A percentile compares a stretch with the other conserved stretches of the same genome.
These are phyloP conservation scores for Hydrozoanthus gracilis DNA, from an alignment of 92 coral and sea anemone genomes.

Conservation along the genomic window DNA sequence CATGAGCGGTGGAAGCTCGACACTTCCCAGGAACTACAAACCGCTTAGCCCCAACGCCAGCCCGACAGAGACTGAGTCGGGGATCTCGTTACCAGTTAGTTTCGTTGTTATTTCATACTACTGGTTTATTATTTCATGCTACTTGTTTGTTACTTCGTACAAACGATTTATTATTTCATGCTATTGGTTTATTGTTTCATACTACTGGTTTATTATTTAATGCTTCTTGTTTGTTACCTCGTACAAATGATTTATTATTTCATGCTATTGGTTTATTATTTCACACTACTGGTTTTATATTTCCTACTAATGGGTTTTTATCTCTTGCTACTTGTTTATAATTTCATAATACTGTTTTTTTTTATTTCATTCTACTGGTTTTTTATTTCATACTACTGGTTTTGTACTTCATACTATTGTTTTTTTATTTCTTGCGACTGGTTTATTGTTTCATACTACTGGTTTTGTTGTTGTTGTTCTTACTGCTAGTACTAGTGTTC, in stretches of 20 bases:
- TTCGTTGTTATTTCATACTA: not conserved
- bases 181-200: not conserved
- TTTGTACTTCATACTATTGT: too few species aligned
- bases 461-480: too few species aligned
- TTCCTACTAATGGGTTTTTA: not conserved
- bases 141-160: not conserved
- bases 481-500: too few species aligned
- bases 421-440: too few species aligned
- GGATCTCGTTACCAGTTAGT: conserved; percentile 72
- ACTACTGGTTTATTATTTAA: not conserved
- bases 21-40: conserved; percentile 83
- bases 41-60: conserved; percentile 30
- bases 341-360: too few species aligned
- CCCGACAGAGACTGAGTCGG: conserved; percentile 49
- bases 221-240: not conserved
- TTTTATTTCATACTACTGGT: not conserved
- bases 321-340: too few species aligned
- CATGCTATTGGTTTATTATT: too few species aligned
- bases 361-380: not conserved
- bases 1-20: conserved; percentile 74
- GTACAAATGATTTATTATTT: too few species aligned
- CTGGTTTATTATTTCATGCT: not conserved
- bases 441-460: too few species aligned
- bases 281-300: not conserved
- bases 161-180: too few species aligned